Conservation (phyloP, 2,888 invertebrate genomes). For the Clusia tigrina region DNA sequence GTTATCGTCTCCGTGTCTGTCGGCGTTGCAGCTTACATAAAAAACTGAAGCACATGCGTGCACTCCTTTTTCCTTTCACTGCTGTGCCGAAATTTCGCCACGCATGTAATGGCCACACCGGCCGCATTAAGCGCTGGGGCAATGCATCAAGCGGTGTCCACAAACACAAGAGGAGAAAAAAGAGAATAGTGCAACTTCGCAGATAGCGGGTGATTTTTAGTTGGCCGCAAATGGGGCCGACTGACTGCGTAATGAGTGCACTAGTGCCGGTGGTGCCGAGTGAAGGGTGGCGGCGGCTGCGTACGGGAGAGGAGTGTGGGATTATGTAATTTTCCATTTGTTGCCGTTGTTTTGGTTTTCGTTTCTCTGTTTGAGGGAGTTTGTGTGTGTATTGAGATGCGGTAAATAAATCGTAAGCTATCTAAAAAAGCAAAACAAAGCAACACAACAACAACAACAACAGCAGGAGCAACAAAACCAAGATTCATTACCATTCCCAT, state of each 20-base stretch:
- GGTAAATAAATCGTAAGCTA: constrained; percentile 26
- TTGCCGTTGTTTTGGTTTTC: constrained; percentile 18
- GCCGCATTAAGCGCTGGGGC: neutral
- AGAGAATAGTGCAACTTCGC: no score
- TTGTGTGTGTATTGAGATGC: no score
- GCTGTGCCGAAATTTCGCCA: neutral
- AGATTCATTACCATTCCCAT: constrained; percentile 55
- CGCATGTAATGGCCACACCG: neutral
- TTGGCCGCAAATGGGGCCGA: neutral
- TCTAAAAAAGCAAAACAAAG: constrained; percentile 21
- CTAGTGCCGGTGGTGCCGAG: neutral
- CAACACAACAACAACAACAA: constrained; percentile 1
- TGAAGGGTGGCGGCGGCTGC: no score
- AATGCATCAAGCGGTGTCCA: neutral
- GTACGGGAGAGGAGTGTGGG: constrained; percentile 31
- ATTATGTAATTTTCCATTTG: constrained; percentile 5
- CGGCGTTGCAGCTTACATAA: constrained; percentile 47
- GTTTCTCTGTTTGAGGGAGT: no score
- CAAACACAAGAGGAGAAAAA: neutral
- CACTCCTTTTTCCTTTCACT: constrained; percentile 5
- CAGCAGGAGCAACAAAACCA: constrained; percentile 35
- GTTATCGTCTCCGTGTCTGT: constrained; percentile 45
- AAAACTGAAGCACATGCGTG: neutral
- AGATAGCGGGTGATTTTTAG: no score
- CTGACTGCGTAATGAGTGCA: no score